Evolutionary conservation across 2,888 invertebrate genomes (phyloP).

Genomic region (Tetragnatha montana): DNA sequence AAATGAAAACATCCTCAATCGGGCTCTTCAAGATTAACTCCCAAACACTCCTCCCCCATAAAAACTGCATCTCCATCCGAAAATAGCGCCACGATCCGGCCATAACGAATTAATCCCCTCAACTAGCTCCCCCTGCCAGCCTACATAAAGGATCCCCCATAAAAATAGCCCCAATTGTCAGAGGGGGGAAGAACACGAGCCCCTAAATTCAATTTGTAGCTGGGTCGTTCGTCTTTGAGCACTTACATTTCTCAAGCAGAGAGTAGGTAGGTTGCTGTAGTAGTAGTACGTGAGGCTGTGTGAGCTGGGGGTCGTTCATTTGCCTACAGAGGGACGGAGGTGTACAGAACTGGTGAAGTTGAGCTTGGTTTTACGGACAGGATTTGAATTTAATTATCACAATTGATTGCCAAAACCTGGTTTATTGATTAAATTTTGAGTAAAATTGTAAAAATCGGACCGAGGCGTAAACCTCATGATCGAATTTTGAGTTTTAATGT

Average conservation of each 20-base stretch:
- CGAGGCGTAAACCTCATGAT: no score
- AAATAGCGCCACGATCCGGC: background rate
- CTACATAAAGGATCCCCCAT: constrained; percentile 42
- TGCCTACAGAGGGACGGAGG: background rate
- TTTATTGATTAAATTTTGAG: no score
- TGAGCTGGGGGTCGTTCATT: constrained; percentile 5
- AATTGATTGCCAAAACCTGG: no score
- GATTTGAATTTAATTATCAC: no score
- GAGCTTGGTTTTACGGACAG: no score
- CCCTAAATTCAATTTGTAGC: constrained; percentile 70
- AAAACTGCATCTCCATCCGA: background rate
- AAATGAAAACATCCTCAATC: no score
- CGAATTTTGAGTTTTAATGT: no score
- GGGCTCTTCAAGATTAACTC: no score
- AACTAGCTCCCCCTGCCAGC: background rate
- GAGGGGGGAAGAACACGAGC: constrained; percentile 39
- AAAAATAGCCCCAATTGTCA: constrained; percentile 66
- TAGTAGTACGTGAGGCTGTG: no score
- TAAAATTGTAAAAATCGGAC: no score
- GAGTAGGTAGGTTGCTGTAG: constrained; percentile 20
- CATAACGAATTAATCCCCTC: background rate
- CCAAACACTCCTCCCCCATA: no score
- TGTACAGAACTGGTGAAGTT: no score
- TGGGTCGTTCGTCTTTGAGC: constrained; percentile 67
- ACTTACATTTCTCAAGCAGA: constrained; percentile 68